Evolutionary conservation across 2,888 invertebrate species (phyloP), one percentile per base, ranked within the genome.

Genomic region (Isotomurus palustris): DNA sequence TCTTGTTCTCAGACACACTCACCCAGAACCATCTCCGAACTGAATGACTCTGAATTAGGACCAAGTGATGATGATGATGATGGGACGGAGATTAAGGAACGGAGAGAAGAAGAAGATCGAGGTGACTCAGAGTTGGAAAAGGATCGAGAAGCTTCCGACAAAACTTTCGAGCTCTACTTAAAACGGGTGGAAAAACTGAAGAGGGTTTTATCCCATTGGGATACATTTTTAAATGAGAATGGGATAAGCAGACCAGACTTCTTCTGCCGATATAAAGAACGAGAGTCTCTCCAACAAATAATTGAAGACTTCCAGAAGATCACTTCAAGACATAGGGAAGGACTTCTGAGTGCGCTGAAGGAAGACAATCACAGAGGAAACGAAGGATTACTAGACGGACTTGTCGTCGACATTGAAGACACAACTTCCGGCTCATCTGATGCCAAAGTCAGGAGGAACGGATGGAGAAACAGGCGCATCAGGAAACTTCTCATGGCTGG

Each of bases 261-360:
- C 38, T 62, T 62, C 45, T 58, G 63, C 22, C 43, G 61, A 10
- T 60, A 63, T 38, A 64, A 63, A 51, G 62, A 68, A 28, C 52
- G 62, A 2, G 65, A 68, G 35, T 56, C 56, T 14, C 50, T 68
- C n/a, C 56, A 64, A 21, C 59, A 64, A 43, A 64, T 64, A 44
- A 61, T 68, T 24, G 62, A 65, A 35, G 62, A 68, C 43, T 65
- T 68, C 48, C 62, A 66, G 22, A 57, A 62, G 47, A 58, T 65
- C 14, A 66, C 62, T 12, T 56, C 50, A 29, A 49, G 63, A 38
- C 64, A 66, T 47, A 58, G 62, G 17, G 64, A 61, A 24, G 67
- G 67, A 14, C 55, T 64, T n/a, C 25, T 64, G 12, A 53, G 32
- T 3, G 58, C 60, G 2, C 35, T 60, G 22, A 14, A 4, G 54